phyloP scores from a whole-genome alignment of 2,797 vertebrate genomes.

The Molossus molossus region DNA sequence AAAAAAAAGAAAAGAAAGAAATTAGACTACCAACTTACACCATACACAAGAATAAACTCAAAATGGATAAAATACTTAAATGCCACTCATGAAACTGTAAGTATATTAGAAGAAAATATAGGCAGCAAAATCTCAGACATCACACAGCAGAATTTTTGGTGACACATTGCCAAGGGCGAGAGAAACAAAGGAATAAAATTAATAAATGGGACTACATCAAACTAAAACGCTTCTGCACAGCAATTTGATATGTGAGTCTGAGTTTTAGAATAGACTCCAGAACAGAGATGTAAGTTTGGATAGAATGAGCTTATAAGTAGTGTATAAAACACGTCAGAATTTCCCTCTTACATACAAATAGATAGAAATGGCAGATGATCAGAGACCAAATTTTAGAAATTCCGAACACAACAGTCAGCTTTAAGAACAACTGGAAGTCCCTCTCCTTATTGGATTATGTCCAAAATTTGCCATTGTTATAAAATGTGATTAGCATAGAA shows the following conservation, averaged over 20 bases:
- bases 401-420: neutral
- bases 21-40: too few species aligned
- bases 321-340: neutral
- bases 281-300: neutral
- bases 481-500: neutral
- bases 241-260: neutral
- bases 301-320: neutral
- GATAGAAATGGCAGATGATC: neutral
- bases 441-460: neutral
- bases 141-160: too few species aligned
- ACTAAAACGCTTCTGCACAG: too few species aligned
- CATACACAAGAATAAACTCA: too few species aligned
- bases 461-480: neutral
- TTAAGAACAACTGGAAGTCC: neutral
- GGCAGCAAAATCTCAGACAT: too few species aligned
- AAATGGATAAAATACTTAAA: too few species aligned
- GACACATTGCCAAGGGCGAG: too few species aligned
- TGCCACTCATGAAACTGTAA: too few species aligned
- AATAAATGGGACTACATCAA: too few species aligned
- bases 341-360: neutral
- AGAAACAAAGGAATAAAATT: too few species aligned
- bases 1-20: too few species aligned
- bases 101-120: too few species aligned
- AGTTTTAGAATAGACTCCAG: neutral
- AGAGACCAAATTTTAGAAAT: neutral